phyloP scores from a whole-genome alignment of 2,888 invertebrate species.

The Drosophila quinaria region DNA sequence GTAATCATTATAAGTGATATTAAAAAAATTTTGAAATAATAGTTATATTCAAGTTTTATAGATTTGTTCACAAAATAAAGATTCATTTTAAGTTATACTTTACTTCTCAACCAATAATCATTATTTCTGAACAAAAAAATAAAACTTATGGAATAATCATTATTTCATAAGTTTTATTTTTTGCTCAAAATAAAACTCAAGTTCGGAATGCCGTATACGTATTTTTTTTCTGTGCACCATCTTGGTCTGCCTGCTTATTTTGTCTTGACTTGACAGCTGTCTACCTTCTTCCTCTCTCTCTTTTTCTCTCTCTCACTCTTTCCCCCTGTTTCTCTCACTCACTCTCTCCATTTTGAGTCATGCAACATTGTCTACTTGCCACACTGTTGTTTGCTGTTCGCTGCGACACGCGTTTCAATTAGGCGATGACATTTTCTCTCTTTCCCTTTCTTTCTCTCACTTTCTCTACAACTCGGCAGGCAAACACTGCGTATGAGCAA shows the following conservation, averaged over 20 bases:
- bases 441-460: too few relatives aligned
- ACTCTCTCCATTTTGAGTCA: not conserved
- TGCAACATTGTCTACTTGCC: not conserved
- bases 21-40: too few relatives aligned
- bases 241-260: not conserved
- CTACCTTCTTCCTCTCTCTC: not conserved
- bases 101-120: too few relatives aligned
- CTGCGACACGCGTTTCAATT: conserved; percentile 40
- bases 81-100: too few relatives aligned
- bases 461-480: not conserved
- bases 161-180: too few relatives aligned
- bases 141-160: too few relatives aligned
- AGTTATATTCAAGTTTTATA: too few relatives aligned
- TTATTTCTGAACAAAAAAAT: too few relatives aligned
- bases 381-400: not conserved
- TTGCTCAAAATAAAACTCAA: too few relatives aligned
- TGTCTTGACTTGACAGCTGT: conserved; percentile 8
- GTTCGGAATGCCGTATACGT: too few relatives aligned
- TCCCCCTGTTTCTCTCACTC: not conserved
- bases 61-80: too few relatives aligned
- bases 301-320: not conserved
- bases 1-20: too few relatives aligned
- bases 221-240: not conserved
- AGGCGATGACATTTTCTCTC: conserved; percentile 39
- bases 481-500: conserved; percentile 12